Evolutionary conservation across 2,797 vertebrate species (phyloP).

Genomic region (Limosa lapponica): DNA sequence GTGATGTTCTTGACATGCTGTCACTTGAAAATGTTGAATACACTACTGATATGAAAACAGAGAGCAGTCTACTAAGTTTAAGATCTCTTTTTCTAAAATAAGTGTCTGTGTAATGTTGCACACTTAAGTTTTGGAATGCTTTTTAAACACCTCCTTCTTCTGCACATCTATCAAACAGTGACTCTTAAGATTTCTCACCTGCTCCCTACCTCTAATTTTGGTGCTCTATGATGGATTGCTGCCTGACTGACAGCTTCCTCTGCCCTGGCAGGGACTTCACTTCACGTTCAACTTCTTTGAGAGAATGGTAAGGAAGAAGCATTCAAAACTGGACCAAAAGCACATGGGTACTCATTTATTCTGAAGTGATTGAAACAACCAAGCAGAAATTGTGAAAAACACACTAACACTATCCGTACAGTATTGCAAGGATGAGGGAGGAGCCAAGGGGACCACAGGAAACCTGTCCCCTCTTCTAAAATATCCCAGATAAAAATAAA

Average conservation of each 20-base stretch:
- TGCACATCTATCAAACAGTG: background rate
- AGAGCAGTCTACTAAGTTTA: background rate
- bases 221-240: background rate
- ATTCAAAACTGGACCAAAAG: background rate
- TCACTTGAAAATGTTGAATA: background rate
- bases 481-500: background rate
- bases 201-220: background rate
- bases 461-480: background rate
- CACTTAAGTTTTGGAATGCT: background rate
- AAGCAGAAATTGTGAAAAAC: background rate
- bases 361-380: background rate
- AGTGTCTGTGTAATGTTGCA: background rate
- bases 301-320: background rate
- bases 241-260: background rate
- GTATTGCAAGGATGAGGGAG: background rate
- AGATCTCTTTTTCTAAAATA: background rate
- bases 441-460: background rate
- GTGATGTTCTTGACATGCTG: background rate
- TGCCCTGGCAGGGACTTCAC: background rate
- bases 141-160: background rate
- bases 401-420: background rate
- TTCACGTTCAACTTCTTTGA: background rate
- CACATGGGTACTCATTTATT: background rate
- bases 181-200: background rate
- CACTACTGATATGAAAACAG: background rate